Conservation (phyloP, 2,888 invertebrate genomes). For the Bruchidius siliquastri region DNA sequence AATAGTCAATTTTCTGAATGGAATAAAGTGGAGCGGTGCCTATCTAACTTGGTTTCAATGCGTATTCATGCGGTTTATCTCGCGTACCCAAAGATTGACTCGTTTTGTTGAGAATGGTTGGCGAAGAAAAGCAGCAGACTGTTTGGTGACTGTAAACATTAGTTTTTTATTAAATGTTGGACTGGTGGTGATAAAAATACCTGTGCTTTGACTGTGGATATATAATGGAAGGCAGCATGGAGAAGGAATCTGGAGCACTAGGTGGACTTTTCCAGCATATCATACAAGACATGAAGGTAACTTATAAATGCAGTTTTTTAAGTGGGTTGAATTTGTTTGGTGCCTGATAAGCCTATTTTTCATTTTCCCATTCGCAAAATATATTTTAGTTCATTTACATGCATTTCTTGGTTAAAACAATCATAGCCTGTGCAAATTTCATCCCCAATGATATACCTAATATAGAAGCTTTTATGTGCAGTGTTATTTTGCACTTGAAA, state of each 20-base stretch:
- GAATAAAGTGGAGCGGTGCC: conserved; percentile 9
- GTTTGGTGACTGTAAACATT: conserved; percentile 23
- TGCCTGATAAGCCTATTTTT: not conserved
- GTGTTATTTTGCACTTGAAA: too few species aligned
- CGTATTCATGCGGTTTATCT: conserved; percentile 4
- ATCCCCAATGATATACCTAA: too few species aligned
- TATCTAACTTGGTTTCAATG: conserved; percentile 4
- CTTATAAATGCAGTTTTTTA: conserved; percentile 25
- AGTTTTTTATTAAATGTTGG: conserved; percentile 5
- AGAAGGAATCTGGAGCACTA: conserved; percentile 83
- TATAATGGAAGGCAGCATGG: conserved; percentile 65
- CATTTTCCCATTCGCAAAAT: too few species aligned
- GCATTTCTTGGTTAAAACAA: too few species aligned
- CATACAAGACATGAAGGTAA: conserved; percentile 95
- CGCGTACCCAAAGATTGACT: conserved; percentile 3
- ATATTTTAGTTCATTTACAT: too few species aligned
- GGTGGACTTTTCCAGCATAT: conserved; percentile 94
- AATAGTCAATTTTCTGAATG: conserved; percentile 7
- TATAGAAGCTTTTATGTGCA: too few species aligned
- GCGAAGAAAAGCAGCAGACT: conserved; percentile 8
- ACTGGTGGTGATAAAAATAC: conserved; percentile 2
- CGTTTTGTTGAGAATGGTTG: conserved; percentile 12
- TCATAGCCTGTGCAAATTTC: too few species aligned
- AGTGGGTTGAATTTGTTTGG: not conserved
- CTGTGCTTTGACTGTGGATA: conserved; percentile 8